Base-by-base conservation (phyloP, 2,113 vertebrate species). In the Chaetodon auriga region DNA sequence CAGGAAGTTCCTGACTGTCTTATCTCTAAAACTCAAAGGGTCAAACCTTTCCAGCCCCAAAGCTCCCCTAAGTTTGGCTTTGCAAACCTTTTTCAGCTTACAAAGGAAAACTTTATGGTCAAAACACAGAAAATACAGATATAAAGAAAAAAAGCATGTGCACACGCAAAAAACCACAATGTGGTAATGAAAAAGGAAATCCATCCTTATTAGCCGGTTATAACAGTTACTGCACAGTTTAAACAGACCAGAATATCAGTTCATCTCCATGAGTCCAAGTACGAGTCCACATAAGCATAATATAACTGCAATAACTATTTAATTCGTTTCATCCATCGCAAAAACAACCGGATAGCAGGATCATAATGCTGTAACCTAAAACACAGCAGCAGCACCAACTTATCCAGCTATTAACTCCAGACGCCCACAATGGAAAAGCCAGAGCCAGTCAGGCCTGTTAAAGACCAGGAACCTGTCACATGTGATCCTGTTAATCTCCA, bases 401-500 rank as follows among this genome's bases (percentile, higher is more conserved):
- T 25, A 45, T 45, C 19, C 69, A 41, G 66, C 74, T 57, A 46
- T 81, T 53, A 70, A 68, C 75, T 84, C 64, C 80, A 78, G 63
- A 77, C 83, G 0, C 62, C 84, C 55, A 81, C 69, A 78, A 68
- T 35, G 71, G 21, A 75, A 72, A 51, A 82, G 60, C 68, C 77
- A 85, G 80, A 85, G 25, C 73, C 80, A 11, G 75, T 23, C 80
- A 12, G 84, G 76, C 79, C 71, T 45, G 51, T 69, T 80, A 68
- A 72, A 73, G 75, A 86, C 18, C 86, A 80, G 87, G 60, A 78
- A 87, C 62, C 74, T 88, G 88, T 90, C 90, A 84, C 4, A 14
- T 83, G 63, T 78, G 74, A 91, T 92, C 72, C 76, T 13, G 68
- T 53, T 88, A 83, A 93, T 88, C 84, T 81, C 83, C 45, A 1